phyloP scores from a whole-genome alignment of 2,113 vertebrate species.

The Eclectus roratus region DNA sequence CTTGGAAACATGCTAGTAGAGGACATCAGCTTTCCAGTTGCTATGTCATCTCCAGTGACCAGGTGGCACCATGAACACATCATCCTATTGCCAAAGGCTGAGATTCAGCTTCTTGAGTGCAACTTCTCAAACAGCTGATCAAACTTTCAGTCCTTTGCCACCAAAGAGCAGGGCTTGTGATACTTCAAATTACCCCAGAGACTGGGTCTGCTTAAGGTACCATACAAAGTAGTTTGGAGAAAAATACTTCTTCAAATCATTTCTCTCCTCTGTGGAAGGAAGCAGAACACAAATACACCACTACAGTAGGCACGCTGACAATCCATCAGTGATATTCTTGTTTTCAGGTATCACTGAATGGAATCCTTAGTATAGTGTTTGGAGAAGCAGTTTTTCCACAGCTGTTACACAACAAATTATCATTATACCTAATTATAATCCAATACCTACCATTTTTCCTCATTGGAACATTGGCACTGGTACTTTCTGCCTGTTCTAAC shows the following conservation, averaged over 20 bases:
- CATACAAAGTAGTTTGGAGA: background rate
- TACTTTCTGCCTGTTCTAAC: background rate
- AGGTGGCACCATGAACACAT: background rate
- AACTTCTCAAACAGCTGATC: background rate
- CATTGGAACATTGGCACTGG: background rate
- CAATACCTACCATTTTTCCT: background rate
- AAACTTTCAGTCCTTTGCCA: background rate
- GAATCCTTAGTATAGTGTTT: background rate
- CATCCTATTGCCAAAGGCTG: background rate
- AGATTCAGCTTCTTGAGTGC: background rate
- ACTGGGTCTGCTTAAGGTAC: background rate
- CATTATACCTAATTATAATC: background rate
- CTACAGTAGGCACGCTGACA: background rate
- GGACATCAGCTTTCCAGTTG: background rate
- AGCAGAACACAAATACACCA: background rate
- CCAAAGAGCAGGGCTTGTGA: background rate
- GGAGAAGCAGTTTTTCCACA: background rate
- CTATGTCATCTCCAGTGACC: background rate
- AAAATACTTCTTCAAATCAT: background rate
- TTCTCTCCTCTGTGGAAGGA: background rate
- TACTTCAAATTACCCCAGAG: background rate
- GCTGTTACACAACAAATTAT: background rate
- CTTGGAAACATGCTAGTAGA: background rate
- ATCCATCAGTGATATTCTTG: background rate
- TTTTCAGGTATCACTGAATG: background rate